phyloP scores from a whole-genome alignment of 64 coral and sea anemone species.

The Orbicella faveolata region DNA sequence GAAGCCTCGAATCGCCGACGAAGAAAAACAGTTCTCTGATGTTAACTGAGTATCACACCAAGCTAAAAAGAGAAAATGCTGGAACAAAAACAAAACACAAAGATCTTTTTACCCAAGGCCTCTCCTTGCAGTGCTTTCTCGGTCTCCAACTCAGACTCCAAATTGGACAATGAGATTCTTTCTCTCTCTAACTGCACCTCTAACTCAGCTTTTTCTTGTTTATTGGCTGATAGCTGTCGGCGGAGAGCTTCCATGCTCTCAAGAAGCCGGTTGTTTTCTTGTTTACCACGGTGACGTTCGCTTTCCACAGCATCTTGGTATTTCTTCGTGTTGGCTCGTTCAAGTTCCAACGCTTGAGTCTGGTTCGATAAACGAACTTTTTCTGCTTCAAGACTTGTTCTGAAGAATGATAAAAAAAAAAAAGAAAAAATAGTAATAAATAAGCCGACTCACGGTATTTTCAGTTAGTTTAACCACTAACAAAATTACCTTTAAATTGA shows the following conservation, averaged over 20 bases:
- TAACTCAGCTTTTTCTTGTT: conserved; percentile 67
- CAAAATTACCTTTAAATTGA: too few relatives aligned
- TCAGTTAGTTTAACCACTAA: too few relatives aligned
- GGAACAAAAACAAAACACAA: background rate
- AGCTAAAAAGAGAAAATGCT: background rate
- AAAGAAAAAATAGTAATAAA: too few relatives aligned
- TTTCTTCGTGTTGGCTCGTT: conserved; percentile 78
- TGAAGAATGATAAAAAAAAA: background rate
- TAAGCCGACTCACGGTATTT: too few relatives aligned
- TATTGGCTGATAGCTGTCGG: conserved; percentile 47
- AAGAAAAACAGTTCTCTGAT: too few relatives aligned
- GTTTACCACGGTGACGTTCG: conserved; percentile 67
- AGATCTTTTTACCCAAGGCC: conserved; percentile 52
- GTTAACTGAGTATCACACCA: too few relatives aligned
- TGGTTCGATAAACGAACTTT: conserved; percentile 71
- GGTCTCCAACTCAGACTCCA: conserved; percentile 83
- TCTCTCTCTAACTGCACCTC: conserved; percentile 73
- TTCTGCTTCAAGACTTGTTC: conserved; percentile 83
- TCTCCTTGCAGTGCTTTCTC: conserved; percentile 71
- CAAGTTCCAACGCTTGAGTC: conserved; percentile 82
- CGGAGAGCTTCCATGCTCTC: conserved; percentile 62
- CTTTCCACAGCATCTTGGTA: conserved; percentile 77
- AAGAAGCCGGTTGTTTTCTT: conserved; percentile 56
- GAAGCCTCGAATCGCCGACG: too few relatives aligned
- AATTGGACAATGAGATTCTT: conserved; percentile 62